Base-by-base conservation (phyloP, 2,888 invertebrate genomes). In the Mimumesa dahlbomi region DNA sequence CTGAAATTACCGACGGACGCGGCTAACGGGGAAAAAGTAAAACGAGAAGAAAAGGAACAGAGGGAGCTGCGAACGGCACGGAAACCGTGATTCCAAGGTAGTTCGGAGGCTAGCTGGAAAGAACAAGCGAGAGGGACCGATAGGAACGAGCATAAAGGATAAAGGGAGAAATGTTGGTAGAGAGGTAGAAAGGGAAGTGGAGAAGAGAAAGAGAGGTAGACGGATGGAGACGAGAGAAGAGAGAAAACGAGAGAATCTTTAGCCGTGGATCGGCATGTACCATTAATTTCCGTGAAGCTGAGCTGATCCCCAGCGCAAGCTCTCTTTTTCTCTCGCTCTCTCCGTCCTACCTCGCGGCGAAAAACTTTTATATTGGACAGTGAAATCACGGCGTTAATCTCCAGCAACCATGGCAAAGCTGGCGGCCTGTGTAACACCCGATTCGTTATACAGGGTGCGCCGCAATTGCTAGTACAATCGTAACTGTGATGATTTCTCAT, bases 291-390 rank as follows among this genome's bases (percentile, higher is more conserved):
- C 52, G 64, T 43, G 52, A 22, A 64, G 13, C 57, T 40, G 43
- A 66, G 40, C 53, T 46, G 71, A 76, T 71, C 64, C 58, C 29
- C 57, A 6, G 31, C 11, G 16, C 16, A 25, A 16, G 25, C 22
- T 42, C 49, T 14, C 45, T 34, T 19, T 29, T 18, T 16, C 43
- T 36, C 34, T 36, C 38, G 18, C 45, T 40, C 22, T 7, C 40
- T 31, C 3, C 14, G 11, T 13, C 16, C 7, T 50, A 45, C 21
- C 36, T 14, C 5, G 43, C 42, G 16, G 22, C 18, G 49, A 49
- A 63, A 73, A 77, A 77, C 64, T 79, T 79, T 79, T 76, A 79
- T 79, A 79, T 79, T 79, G 73, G 68, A 79, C 74, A 77, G 66
- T 67, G 66, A 75, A 77, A 77, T 79, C 74, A 68, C 72, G 53